These are phyloP conservation scores for Plebejus anna DNA, from an alignment of 2,888 invertebrate species.

Conservation along the genomic window DNA sequence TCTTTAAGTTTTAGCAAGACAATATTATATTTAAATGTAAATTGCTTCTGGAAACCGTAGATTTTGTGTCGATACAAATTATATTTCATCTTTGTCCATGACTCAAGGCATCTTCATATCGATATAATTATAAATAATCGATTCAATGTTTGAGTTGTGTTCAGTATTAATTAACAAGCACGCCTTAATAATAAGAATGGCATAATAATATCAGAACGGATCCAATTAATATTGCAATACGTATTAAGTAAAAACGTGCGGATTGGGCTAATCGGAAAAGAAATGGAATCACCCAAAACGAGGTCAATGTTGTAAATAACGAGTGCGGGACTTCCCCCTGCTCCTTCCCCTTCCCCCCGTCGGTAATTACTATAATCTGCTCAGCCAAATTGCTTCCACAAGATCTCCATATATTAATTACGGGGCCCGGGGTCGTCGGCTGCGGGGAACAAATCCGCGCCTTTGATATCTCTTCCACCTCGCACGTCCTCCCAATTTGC, in stretches of 20 bases:
- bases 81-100: too few relatives aligned
- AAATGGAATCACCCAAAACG: background rate
- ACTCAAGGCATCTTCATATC: too few relatives aligned
- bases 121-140: too few relatives aligned
- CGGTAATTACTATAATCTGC: conserved; percentile 20
- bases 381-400: conserved; percentile 6
- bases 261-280: background rate
- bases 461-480: background rate
- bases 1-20: too few relatives aligned
- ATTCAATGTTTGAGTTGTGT: too few relatives aligned
- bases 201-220: too few relatives aligned
- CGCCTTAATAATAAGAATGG: too few relatives aligned
- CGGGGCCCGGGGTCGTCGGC: background rate
- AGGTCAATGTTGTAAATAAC: conserved; percentile 6
- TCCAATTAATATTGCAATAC: background rate
- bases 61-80: too few relatives aligned
- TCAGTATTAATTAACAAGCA: too few relatives aligned
- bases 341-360: background rate
- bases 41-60: too few relatives aligned
- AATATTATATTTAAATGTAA: too few relatives aligned
- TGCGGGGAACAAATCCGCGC: background rate
- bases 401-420: conserved; percentile 17
- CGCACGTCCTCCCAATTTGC: background rate
- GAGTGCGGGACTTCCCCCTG: background rate
- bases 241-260: background rate